Conservation (phyloP, 2,113 vertebrate genomes). For the Acrocephalus kingi region DNA sequence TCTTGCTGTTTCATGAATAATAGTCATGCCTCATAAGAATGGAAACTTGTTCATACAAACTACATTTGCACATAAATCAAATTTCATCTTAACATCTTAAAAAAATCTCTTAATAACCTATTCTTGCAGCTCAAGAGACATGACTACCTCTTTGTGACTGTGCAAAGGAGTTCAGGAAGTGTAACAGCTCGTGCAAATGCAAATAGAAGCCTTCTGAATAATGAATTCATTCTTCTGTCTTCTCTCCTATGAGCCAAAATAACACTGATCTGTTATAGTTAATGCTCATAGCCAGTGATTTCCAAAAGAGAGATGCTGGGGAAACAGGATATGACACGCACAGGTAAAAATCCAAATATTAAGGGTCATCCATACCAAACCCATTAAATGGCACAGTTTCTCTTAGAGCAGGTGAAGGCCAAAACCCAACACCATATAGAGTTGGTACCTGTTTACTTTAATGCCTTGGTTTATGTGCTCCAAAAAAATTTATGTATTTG, state of each 20-base stretch:
- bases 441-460: not conserved
- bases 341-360: not conserved
- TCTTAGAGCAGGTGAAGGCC: accelerated
- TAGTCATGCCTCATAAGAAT: not conserved
- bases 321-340: not conserved
- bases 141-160: not conserved
- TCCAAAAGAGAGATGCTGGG: not conserved
- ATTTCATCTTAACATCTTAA: not conserved
- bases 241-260: not conserved
- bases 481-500: not conserved
- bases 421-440: not conserved
- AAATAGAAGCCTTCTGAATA: not conserved
- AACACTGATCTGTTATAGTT: not conserved
- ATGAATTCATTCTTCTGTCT: not conserved
- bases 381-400: not conserved
- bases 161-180: not conserved
- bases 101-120: not conserved
- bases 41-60: constrained; percentile 13
- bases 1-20: constrained; percentile 49
- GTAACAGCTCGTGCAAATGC: not conserved
- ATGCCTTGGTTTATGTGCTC: not conserved
- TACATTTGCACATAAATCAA: constrained; percentile 16
- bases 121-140: not conserved
- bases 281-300: not conserved
- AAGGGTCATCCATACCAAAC: not conserved